Evolutionary conservation across 2,888 invertebrate genomes (phyloP), one percentile per base, ranked within the genome.

Genomic region (Watsonalla cultraria): DNA sequence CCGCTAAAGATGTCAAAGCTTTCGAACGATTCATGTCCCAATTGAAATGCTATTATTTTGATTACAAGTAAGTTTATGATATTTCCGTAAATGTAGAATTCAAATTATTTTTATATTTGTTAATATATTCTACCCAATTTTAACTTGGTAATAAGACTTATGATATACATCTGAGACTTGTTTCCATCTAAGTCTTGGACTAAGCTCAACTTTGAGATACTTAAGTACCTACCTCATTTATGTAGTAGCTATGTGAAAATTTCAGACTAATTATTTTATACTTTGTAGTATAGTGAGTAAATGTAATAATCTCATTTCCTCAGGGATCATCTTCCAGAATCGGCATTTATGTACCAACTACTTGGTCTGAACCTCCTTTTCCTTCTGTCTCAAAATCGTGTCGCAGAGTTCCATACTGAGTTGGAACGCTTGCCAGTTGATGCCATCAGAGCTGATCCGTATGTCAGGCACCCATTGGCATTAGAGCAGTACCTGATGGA

Each of bases 401-500:
- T 99, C 0, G 98, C 99, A 0, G 99, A 99, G 84, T 99, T 99
- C 84, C 99, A 99, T 79, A 99, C 99, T 0, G 99, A 99, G 82
- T 84, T 99, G 63, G 99, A 99, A 80, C 92, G 98, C 34, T 90
- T 99, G 39, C 96, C 98, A 0, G 95, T 96, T 5, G 96, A 97
- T 78, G 96, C 96, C 53, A 96, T 99, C 65, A 95, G 98, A 79
- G 95, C 94, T 51, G 98, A 99, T 80, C 95, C 97, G 14, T 99
- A 98, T 81, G 98, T 99, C 55, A 93, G 95, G 59, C 98, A 99
- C 76, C 98, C 99, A 0, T 92, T 99, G 9, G 97, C 97, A 7
- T 92, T 99, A 74, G 99, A 99, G 75, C 99, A 99, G 82, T 99
- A 98, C 82, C 92, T 99, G 53, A 99, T 99, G 99, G 99, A 99